phyloP scores from a whole-genome alignment of 2,797 vertebrate genomes.

The Onychomys leucogaster region DNA sequence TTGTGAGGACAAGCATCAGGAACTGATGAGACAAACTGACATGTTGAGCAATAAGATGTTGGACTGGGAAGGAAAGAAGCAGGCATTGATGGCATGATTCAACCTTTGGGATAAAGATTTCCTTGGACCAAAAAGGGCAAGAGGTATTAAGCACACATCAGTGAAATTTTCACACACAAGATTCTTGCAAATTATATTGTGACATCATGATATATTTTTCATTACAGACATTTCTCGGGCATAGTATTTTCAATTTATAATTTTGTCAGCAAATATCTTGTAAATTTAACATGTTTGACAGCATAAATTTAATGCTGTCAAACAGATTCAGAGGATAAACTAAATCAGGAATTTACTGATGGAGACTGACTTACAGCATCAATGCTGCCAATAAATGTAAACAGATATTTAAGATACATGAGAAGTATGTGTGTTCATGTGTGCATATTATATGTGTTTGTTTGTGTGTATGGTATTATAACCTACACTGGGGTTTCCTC shows the following conservation, averaged over 20 bases:
- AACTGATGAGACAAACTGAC: conserved; percentile 95
- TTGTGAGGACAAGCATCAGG: conserved; percentile 94
- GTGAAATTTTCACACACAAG: conserved; percentile 64
- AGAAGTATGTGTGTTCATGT: not conserved
- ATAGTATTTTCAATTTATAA: not conserved
- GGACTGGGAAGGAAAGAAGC: conserved; percentile 93
- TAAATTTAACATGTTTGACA: no score
- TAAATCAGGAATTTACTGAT: conserved; percentile 9
- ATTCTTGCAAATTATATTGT: conserved; percentile 5
- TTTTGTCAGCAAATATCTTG: not conserved
- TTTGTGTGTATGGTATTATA: not conserved
- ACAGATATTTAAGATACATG: not conserved
- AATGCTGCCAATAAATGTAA: conserved; percentile 17
- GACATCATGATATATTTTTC: not conserved
- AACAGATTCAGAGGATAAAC: not conserved
- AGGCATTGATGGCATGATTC: conserved; percentile 88
- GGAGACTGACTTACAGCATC: not conserved
- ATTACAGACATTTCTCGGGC: not conserved
- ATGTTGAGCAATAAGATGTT: conserved; percentile 93
- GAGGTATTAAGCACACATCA: conserved; percentile 89
- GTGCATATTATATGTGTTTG: not conserved
- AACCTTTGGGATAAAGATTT: conserved; percentile 89
- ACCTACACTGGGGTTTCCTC: not conserved
- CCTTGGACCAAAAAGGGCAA: conserved; percentile 90
- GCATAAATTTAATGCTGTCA: not conserved